Conservation (phyloP, 2,113 vertebrate species). For the Epinephelus lanceolatus region DNA sequence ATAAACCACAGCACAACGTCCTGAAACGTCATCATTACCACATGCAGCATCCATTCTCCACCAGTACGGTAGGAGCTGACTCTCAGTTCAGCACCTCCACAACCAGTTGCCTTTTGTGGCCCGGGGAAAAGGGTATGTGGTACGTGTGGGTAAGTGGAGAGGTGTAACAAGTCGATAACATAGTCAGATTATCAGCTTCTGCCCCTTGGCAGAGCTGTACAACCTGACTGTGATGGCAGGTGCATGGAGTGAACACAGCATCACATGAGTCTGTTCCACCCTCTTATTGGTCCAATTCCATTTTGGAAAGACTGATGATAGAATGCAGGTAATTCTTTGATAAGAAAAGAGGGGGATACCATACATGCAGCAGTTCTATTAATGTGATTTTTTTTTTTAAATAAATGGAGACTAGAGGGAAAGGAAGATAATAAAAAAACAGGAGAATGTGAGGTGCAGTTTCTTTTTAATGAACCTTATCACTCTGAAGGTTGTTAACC, state of each 20-base stretch:
- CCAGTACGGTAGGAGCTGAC: slow-evolving; percentile 10
- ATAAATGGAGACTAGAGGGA: background rate
- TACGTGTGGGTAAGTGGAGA: slow-evolving; percentile 4
- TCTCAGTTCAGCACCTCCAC: slow-evolving; percentile 17
- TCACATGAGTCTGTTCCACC: background rate
- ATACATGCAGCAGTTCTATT: background rate
- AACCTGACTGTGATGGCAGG: slow-evolving; percentile 27
- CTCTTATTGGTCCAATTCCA: slow-evolving; percentile 6
- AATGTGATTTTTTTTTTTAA: background rate
- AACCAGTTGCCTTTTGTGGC: slow-evolving; percentile 19
- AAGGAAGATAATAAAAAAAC: background rate
- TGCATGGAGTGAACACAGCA: slow-evolving; percentile 18
- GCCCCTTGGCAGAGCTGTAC: slow-evolving; percentile 8
- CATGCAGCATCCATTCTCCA: slow-evolving; percentile 63
- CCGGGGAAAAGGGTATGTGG: slow-evolving; percentile 13
- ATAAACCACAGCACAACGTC: slow-evolving; percentile 45
- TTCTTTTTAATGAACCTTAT: slow-evolving; percentile 47
- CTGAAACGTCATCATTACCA: slow-evolving; percentile 29
- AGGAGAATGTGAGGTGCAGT: background rate
- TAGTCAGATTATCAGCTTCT: slow-evolving; percentile 26
- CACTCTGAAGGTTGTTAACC: slow-evolving; percentile 14
- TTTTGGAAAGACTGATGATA: background rate
- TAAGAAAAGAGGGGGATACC: background rate
- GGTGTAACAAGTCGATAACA: slow-evolving; percentile 8
- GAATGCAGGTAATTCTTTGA: background rate